Evolutionary conservation across 2,797 vertebrate genomes (phyloP), one percentile per base, ranked within the genome.

Genomic region (Enteromius afrohamiltoni): DNA sequence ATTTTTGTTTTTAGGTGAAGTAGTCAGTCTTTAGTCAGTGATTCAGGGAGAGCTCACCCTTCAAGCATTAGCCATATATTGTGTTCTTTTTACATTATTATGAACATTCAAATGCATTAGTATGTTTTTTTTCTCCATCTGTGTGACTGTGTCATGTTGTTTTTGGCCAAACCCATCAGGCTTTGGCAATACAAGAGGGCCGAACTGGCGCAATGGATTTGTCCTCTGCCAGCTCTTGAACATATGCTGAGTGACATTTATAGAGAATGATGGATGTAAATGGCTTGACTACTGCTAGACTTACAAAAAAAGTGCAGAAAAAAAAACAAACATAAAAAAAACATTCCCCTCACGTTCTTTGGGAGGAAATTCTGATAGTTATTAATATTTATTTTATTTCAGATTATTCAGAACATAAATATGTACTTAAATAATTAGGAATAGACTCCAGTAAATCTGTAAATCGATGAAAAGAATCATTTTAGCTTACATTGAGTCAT

Each of bases 81-180:
- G 37, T 67, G 17, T 62, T 2, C 8, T 26, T 77, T 26, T 60
- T 62, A 21, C 62, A 77, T 76, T 0, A 40, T 77, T 45, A 49
- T 21, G 4, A 49, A 49, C 4, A 47, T 70, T 8, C 71, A 74
- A 34, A 65, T 79, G 71, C 29, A 34, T 53, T 53, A 67, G 55
- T 71, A 58, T 80, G 31, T n/a, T n/a, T n/a, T 79, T 23, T 29
- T 29, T 16, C 60, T 29, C 60, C 26, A 84, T 79, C 83, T 75
- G 70, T 58, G 80, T 55, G 11, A 68, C 6, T 58, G 70, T 19
- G 8, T 58, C 16, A 8, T 75, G 77, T 73, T 73, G 68, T 71
- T 55, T 37, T 79, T 23, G 60, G 69, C 69, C 67, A 42, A 80
- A 80, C 49, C 65, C n/a, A 80, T 10, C 78, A 69, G 34, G 83